phyloP scores from a whole-genome alignment of 2,888 invertebrate species.

The Dynastes maya region DNA sequence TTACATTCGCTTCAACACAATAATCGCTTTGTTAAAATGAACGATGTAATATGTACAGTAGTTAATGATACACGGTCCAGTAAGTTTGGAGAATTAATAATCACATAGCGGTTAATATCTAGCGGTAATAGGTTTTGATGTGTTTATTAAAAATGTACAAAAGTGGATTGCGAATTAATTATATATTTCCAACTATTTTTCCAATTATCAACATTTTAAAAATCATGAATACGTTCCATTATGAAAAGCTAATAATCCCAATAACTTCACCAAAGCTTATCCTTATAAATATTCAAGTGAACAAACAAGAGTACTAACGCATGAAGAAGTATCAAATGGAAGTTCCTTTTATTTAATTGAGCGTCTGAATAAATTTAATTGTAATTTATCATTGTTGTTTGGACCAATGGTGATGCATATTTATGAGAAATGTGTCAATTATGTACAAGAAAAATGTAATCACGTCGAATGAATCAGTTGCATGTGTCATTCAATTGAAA shows the following conservation, averaged over 20 bases:
- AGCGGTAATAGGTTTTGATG: constrained; percentile 4
- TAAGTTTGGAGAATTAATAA: neutral
- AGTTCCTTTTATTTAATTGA: constrained; percentile 33
- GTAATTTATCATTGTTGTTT: constrained; percentile 27
- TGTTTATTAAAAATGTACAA: neutral
- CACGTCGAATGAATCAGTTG: constrained; percentile 37
- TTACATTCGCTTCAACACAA: neutral
- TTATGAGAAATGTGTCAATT: constrained; percentile 42
- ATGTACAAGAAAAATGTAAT: constrained; percentile 27
- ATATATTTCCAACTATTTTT: no score
- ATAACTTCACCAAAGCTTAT: no score
- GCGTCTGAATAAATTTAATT: constrained; percentile 33
- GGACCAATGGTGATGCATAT: constrained; percentile 38
- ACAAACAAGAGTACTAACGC: neutral
- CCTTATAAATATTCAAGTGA: no score
- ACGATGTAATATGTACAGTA: neutral
- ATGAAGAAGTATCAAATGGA: constrained; percentile 8
- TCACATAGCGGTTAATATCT: neutral
- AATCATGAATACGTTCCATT: no score
- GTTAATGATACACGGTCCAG: neutral
- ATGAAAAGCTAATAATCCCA: no score
- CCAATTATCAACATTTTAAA: no score
- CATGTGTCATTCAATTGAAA: constrained; percentile 36
- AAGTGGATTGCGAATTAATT: no score
- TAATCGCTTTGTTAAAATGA: constrained; percentile 9